phyloP scores from a whole-genome alignment of 64 coral and sea anemone species.

The Montipora efflorescens region DNA sequence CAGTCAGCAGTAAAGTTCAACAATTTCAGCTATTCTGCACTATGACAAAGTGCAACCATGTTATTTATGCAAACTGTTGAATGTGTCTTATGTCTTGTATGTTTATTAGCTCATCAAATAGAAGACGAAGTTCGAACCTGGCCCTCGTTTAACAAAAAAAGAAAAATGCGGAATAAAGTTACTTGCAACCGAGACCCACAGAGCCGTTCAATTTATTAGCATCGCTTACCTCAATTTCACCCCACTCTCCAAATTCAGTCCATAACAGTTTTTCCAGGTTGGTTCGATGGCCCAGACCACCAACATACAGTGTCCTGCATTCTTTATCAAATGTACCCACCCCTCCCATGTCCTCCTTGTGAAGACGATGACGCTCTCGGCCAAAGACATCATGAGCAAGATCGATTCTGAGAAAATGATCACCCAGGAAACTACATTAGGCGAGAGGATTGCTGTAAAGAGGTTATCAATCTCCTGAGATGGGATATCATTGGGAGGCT shows the following conservation, averaged over 20 bases:
- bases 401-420: constrained; percentile 52
- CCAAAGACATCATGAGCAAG: constrained; percentile 83
- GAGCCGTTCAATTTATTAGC: background rate
- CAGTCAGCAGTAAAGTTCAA: too few species aligned
- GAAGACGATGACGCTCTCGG: constrained; percentile 69
- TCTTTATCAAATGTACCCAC: constrained; percentile 92
- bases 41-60: too few species aligned
- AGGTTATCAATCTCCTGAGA: background rate
- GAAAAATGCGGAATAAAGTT: too few species aligned
- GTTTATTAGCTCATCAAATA: too few species aligned
- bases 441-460: background rate
- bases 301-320: constrained; percentile 82
- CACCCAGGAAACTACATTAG: background rate
- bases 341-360: constrained; percentile 88
- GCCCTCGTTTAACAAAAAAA: too few species aligned
- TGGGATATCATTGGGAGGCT: too few species aligned
- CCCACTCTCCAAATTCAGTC: constrained; percentile 93
- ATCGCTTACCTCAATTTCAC: constrained; percentile 83
- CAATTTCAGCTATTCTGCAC: too few species aligned
- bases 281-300: constrained; percentile 54
- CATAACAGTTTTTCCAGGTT: constrained; percentile 71
- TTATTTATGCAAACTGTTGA: too few species aligned
- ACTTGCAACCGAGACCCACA: too few species aligned
- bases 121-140: too few species aligned
- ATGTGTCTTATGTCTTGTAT: too few species aligned